Base-by-base conservation (phyloP, 2,113 vertebrate species). In the Labeo catla region DNA sequence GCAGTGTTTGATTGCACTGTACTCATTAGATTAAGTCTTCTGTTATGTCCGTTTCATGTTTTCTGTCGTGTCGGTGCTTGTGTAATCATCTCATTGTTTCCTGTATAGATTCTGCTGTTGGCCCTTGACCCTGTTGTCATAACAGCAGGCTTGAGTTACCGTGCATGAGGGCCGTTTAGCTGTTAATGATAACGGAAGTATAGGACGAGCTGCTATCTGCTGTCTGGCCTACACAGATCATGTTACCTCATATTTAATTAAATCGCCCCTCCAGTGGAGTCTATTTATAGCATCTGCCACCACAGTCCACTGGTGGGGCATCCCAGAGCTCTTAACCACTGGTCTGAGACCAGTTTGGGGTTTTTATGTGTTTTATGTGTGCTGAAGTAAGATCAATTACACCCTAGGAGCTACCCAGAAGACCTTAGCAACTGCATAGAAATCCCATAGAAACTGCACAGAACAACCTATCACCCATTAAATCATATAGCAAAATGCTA, bases 231-330 rank as follows among this genome's bases (percentile, higher is more conserved):
- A 84, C 76, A 72, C 85, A 23, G 92, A 87, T 77, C 52, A 70
- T 87, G 79, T 93, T 88, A 92, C 90, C 84, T 92, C 90, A 90
- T 86, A 84, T 87, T 92, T 86, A 89, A 90, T 87, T 88, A 87
- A 92, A 89, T 88, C 39, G 23, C 81, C 83, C 76, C 91, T 86
- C 85, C 45, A 66, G 68, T 63, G 47, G 70, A 68, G 59, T 86
- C 73, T 90, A 89, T 88, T 91, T 92, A 89, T 87, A 92, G 78
- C 87, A 80, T 78, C 87, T 65, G 87, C 86, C 88, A 47, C 66
- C 76, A 21, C n/a, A 76, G 78, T 34, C 23, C 63, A 13, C 63
- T 65, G 63, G 11, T 65, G 68, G 39, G 19, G 36, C 39, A 0
- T 72, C 68, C 72, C 83, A 28, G 19, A 59, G 57, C 19, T 59